Conservation (phyloP, 2,113 vertebrate species). For the Leiothrix lutea region DNA sequence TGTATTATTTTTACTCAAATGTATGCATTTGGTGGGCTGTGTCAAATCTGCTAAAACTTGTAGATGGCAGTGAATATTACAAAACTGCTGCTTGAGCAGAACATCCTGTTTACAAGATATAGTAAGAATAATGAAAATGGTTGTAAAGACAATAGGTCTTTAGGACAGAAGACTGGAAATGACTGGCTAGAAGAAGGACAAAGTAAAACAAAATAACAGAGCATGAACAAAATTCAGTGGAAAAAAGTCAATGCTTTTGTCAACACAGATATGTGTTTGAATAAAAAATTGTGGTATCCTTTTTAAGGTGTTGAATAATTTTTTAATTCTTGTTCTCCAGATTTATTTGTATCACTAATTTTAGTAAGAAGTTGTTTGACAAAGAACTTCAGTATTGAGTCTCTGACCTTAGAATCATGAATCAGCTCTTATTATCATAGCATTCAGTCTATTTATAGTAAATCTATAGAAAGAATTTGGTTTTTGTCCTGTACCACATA, state of each 20-base stretch:
- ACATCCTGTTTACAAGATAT: background rate
- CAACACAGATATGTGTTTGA: background rate
- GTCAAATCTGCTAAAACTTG: background rate
- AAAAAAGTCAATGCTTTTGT: background rate
- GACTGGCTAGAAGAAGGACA: background rate
- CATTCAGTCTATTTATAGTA: background rate
- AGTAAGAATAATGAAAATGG: background rate
- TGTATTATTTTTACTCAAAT: background rate
- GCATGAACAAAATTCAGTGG: fast-evolving
- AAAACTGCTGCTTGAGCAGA: background rate
- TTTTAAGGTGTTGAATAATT: background rate
- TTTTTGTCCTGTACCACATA: background rate
- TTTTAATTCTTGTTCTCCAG: background rate
- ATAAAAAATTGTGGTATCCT: background rate
- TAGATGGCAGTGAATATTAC: background rate
- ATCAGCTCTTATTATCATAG: background rate
- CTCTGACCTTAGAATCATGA: background rate
- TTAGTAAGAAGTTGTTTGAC: background rate
- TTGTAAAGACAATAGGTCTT: background rate
- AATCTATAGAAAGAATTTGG: background rate
- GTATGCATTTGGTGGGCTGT: background rate
- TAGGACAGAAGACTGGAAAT: background rate
- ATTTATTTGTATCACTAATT: background rate
- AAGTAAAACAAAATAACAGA: background rate
- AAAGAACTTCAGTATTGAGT: background rate